Conservation (phyloP, 2,797 vertebrate genomes). For the Coracias cyanogaster region DNA sequence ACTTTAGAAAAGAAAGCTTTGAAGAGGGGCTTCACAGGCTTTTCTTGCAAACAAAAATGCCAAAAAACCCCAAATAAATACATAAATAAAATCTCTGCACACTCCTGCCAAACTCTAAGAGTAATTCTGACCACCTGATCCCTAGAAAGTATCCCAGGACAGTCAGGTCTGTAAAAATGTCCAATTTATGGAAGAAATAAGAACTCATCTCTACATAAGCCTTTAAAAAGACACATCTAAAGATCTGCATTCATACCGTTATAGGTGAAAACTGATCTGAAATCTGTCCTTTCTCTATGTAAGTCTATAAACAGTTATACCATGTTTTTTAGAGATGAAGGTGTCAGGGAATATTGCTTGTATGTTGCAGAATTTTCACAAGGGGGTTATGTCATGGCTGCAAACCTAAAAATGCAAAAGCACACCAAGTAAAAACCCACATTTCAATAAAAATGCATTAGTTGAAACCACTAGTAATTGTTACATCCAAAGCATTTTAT, state of each 20-base stretch:
- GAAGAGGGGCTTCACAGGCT: background rate
- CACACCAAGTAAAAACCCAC: background rate
- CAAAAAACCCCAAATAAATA: background rate
- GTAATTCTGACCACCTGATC: background rate
- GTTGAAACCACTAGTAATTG: background rate
- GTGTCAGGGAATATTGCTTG: background rate
- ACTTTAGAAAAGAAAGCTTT: background rate
- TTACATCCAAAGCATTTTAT: background rate
- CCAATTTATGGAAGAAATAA: background rate
- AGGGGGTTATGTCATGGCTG: background rate
- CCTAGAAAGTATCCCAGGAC: background rate
- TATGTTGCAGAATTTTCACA: background rate
- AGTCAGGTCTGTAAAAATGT: background rate
- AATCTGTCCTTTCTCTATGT: background rate
- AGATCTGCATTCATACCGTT: background rate
- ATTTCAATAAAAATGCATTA: background rate
- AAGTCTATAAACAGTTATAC: background rate
- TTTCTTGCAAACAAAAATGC: background rate
- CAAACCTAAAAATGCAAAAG: background rate
- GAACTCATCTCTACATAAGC: background rate
- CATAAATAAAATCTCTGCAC: background rate
- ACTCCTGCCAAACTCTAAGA: background rate
- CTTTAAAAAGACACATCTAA: background rate
- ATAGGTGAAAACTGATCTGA: background rate
- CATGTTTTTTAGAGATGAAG: background rate